phyloP scores from a whole-genome alignment of 2,888 invertebrate species.

The Linyphia triangularis region DNA sequence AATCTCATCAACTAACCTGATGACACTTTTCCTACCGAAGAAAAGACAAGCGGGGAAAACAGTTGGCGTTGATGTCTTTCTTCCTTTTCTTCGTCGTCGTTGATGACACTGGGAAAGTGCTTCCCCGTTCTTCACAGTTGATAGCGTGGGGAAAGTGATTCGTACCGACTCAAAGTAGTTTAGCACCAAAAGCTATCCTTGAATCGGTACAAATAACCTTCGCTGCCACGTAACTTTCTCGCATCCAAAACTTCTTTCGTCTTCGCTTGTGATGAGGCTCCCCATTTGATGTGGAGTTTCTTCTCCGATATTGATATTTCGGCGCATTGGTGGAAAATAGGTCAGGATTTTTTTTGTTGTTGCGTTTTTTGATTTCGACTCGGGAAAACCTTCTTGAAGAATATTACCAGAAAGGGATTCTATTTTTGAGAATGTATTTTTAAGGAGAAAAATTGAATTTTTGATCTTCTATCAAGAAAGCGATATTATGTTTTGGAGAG shows the following conservation, averaged over 20 bases:
- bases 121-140: too few species aligned
- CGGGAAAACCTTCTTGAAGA: background rate
- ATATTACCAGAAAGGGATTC: background rate
- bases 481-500: too few species aligned
- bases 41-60: background rate
- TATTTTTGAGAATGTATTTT: background rate
- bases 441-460: too few species aligned
- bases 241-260: background rate
- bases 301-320: slow-evolving; percentile 24
- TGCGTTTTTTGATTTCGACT: background rate
- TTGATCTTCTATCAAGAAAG: too few species aligned
- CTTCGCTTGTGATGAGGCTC: background rate
- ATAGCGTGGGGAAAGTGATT: slow-evolving; percentile 75
- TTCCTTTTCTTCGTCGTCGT: background rate
- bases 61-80: background rate
- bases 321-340: slow-evolving; percentile 9
- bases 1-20: background rate
- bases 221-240: slow-evolving; percentile 19
- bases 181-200: slow-evolving; percentile 76
- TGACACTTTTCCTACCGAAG: background rate
- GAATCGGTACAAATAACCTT: slow-evolving; percentile 77
- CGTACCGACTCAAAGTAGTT: slow-evolving; percentile 77
- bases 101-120: slow-evolving; percentile 39
- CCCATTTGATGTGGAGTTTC: background rate
- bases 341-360: background rate